Evolutionary conservation across 2,888 invertebrate species (phyloP).

Genomic region (Altica lythri): DNA sequence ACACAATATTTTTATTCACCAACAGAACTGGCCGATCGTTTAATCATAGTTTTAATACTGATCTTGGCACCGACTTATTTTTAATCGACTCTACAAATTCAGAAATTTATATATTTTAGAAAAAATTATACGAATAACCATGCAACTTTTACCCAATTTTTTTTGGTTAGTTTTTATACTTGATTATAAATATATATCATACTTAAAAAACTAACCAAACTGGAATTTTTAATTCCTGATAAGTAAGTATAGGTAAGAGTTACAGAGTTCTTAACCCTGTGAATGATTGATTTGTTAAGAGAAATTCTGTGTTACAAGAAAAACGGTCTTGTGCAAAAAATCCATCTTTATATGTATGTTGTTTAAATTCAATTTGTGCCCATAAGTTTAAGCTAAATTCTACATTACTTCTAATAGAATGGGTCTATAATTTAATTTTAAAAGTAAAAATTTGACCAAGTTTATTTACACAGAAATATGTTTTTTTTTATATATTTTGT

Average conservation of each 20-base stretch:
- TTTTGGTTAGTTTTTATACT: neutral
- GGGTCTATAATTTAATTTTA: neutral
- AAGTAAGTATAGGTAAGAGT: constrained; percentile 8
- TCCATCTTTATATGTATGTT: constrained; percentile 43
- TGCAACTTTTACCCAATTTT: constrained; percentile 5
- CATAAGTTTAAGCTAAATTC: constrained; percentile 59
- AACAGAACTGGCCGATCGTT: constrained; percentile 55
- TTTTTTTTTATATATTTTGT: too few relatives aligned
- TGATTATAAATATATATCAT: too few relatives aligned
- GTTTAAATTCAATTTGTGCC: constrained; percentile 57
- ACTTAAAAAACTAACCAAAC: too few relatives aligned
- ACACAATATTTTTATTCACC: constrained; percentile 34
- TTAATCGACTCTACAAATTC: constrained; percentile 40
- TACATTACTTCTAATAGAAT: constrained; percentile 45
- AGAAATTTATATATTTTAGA: constrained; percentile 18
- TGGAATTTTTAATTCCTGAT: too few relatives aligned
- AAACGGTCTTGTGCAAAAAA: constrained; percentile 47
- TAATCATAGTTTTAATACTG: constrained; percentile 51
- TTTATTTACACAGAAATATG: too few relatives aligned
- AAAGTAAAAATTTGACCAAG: too few relatives aligned
- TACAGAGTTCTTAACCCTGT: constrained; percentile 14
- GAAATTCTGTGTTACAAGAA: constrained; percentile 23
- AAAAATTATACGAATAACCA: constrained; percentile 23
- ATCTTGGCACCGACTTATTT: constrained; percentile 52
- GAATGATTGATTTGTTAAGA: constrained; percentile 15